A percentile compares a stretch with the other conserved stretches of the same genome.
phyloP scores from a whole-genome alignment of 1,140 invertebrate genomes.

The Philotrypesis tridentata region DNA sequence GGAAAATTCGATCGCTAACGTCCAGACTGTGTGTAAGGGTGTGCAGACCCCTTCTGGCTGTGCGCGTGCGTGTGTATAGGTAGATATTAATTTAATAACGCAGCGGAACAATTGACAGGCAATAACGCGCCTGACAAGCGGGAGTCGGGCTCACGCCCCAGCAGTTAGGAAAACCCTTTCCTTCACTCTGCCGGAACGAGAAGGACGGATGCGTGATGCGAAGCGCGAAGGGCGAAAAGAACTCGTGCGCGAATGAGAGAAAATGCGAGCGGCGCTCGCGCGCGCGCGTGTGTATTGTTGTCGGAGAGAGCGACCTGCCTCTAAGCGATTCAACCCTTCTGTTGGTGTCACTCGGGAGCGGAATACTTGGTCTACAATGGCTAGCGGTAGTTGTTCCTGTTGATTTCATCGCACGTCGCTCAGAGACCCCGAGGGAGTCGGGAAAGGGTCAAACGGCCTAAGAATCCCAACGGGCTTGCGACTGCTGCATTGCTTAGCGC shows the following conservation, averaged over 20 bases:
- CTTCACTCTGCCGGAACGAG: slow-evolving; percentile 28
- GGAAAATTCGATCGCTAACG: slow-evolving; percentile 59
- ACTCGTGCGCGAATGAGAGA: slow-evolving; percentile 36
- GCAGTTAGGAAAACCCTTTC: slow-evolving; percentile 60
- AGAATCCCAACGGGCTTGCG: slow-evolving; percentile 61
- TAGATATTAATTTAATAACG: slow-evolving; percentile 74
- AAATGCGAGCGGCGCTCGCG: not conserved
- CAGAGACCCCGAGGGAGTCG: slow-evolving; percentile 63
- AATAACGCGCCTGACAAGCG: slow-evolving; percentile 70
- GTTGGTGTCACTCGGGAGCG: slow-evolving; percentile 69
- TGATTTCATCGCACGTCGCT: slow-evolving; percentile 73
- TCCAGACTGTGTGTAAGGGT: not conserved
- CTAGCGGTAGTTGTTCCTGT: slow-evolving; percentile 73
- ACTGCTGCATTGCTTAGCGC: slow-evolving; percentile 53
- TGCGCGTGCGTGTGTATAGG: not conserved
- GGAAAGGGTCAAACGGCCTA: slow-evolving; percentile 66
- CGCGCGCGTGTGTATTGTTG: not conserved
- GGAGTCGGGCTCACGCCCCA: slow-evolving; percentile 56
- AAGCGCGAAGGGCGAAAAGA: not conserved
- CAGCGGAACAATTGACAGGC: slow-evolving; percentile 72
- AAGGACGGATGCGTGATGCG: not conserved
- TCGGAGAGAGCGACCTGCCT: slow-evolving; percentile 1
- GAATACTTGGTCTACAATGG: slow-evolving; percentile 63
- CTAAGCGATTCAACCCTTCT: slow-evolving; percentile 68
- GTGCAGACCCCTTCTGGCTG: not conserved